These are phyloP conservation scores for Creontiades dilutus DNA, from an alignment of 2,888 invertebrate species.

Conservation along the genomic window DNA sequence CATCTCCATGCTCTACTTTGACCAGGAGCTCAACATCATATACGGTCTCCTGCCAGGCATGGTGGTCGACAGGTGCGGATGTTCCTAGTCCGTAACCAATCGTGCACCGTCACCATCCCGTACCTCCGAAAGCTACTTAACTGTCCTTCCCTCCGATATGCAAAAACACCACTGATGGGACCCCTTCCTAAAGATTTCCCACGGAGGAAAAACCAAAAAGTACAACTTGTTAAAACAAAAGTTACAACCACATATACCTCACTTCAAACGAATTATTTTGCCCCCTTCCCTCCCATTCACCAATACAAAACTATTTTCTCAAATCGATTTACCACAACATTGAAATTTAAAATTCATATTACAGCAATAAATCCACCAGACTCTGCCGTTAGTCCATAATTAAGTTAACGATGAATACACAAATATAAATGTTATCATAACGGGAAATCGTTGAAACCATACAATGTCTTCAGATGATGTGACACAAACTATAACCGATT, in stretches of 20 bases:
- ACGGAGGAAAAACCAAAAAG: neutral
- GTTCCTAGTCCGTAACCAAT: constrained; percentile 82
- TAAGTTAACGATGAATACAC: too few species aligned
- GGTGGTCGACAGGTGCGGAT: constrained; percentile 96
- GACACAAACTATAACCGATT: too few species aligned
- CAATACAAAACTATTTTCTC: neutral
- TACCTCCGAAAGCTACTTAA: constrained; percentile 34
- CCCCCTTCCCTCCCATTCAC: neutral
- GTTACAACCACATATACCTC: constrained; percentile 33
- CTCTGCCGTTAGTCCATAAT: too few species aligned
- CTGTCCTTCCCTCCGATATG: constrained; percentile 4
- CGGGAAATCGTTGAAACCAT: too few species aligned
- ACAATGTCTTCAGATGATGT: too few species aligned
- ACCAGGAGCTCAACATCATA: constrained; percentile 91
- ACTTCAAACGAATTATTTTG: constrained; percentile 3
- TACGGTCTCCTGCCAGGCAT: constrained; percentile 94
- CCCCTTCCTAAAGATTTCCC: constrained; percentile 15
- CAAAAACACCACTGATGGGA: constrained; percentile 11
- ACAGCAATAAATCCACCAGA: too few species aligned
- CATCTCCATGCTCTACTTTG: constrained; percentile 95
- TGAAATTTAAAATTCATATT: too few species aligned
- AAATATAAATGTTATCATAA: too few species aligned
- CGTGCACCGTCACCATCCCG: constrained; percentile 16
- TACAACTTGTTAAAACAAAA: constrained; percentile 36
- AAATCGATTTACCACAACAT: neutral